These are phyloP conservation scores for Zosterops lateralis DNA, from an alignment of 2,113 vertebrate species.

Conservation along the genomic window DNA sequence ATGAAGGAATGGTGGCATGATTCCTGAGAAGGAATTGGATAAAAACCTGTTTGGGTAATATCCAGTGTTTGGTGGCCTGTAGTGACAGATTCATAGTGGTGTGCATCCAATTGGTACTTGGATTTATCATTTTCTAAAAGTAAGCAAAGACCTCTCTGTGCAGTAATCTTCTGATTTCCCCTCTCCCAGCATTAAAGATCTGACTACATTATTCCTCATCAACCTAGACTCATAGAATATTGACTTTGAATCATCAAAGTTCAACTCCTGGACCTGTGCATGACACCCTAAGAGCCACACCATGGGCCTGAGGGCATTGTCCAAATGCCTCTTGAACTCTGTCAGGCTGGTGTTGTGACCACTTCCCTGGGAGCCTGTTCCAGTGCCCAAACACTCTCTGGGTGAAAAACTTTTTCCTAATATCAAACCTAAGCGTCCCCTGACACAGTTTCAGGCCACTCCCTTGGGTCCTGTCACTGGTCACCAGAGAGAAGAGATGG, in stretches of 20 bases:
- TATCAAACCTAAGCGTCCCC: not conserved
- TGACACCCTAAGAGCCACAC: fast-evolving
- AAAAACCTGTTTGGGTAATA: not conserved
- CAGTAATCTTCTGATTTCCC: not conserved
- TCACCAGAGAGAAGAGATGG: not conserved
- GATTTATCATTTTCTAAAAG: not conserved
- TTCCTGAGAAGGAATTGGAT: not conserved
- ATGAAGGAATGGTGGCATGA: not conserved
- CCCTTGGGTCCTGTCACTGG: not conserved
- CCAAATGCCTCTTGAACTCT: not conserved
- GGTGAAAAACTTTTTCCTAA: not conserved
- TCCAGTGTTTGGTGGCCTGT: not conserved
- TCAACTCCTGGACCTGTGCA: not conserved
- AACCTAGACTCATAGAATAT: not conserved
- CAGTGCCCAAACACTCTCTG: not conserved
- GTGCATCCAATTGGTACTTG: not conserved
- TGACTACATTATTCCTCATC: not conserved
- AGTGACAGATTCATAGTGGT: not conserved
- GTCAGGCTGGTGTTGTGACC: not conserved
- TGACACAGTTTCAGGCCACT: not conserved
- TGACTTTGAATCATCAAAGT: not conserved
- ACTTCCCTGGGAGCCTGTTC: not conserved
- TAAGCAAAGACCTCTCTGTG: not conserved
- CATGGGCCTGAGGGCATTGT: not conserved
- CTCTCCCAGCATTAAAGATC: not conserved